These are phyloP conservation scores for Eulemur mongoz DNA, from an alignment of 2,797 vertebrate genomes.

Conservation along the genomic window DNA sequence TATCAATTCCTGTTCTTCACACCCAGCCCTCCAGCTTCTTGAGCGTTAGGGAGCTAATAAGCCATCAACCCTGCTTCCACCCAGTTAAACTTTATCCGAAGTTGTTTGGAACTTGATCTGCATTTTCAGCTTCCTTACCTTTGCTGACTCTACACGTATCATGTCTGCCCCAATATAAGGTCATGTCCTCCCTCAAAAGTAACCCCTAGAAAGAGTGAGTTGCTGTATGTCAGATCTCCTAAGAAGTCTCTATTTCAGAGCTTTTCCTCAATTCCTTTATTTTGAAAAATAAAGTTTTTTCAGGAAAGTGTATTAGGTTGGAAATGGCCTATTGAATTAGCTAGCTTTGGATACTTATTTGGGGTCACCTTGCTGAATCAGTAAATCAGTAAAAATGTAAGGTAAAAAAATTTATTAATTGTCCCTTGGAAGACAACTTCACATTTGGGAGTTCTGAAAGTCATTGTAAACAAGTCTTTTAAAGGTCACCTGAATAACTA, in stretches of 20 bases:
- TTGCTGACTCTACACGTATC: neutral
- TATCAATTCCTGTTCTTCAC: no score
- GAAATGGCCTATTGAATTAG: neutral
- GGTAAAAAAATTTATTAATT: neutral
- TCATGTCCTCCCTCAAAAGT: neutral
- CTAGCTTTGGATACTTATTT: neutral
- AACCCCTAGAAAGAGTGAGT: neutral
- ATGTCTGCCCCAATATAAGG: neutral
- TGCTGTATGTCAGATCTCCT: neutral
- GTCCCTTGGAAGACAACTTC: neutral
- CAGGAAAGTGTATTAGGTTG: neutral
- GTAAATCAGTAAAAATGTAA: neutral
- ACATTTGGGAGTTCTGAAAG: neutral
- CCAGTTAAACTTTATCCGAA: neutral
- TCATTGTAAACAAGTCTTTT: neutral
- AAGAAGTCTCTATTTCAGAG: neutral
- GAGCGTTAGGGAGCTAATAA: neutral
- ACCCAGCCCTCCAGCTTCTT: neutral
- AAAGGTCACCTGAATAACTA: neutral
- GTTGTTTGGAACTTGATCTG: neutral
- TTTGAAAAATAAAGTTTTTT: neutral
- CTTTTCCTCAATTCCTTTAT: neutral
- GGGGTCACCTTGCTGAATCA: neutral
- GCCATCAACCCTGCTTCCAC: neutral
- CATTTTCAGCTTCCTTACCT: neutral